Percentiles rank a stretch among this genome's conserved stretches.
Evolutionary conservation across 2,888 invertebrate species (phyloP).

Genomic region (Lampropteryx suffumata): DNA sequence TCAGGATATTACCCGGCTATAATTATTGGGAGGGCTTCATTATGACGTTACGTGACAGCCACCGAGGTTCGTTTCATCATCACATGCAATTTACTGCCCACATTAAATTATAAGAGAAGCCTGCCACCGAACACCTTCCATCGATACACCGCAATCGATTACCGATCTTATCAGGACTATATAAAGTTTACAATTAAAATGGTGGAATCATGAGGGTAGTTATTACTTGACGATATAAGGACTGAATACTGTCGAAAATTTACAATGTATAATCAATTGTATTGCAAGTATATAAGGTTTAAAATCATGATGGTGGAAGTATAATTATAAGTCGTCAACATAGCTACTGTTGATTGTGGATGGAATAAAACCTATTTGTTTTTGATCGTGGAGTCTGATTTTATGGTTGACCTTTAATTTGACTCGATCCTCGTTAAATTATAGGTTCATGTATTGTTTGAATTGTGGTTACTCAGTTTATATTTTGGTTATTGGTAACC

Average conservation of each 20-base stretch:
- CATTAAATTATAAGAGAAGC: conserved; percentile 54
- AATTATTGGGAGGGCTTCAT: conserved; percentile 72
- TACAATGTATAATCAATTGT: background rate
- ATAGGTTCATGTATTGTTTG: too few species aligned
- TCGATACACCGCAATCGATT: conserved; percentile 13
- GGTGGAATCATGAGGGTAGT: conserved; percentile 17
- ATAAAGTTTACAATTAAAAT: conserved; percentile 35
- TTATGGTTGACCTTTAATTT: background rate
- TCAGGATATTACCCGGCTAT: conserved; percentile 59
- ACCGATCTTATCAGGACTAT: conserved; percentile 28
- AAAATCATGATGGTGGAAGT: background rate
- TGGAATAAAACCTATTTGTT: conserved; percentile 42
- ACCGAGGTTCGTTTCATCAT: conserved; percentile 51
- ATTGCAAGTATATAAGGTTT: background rate
- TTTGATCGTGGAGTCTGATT: conserved; percentile 24
- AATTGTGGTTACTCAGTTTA: too few species aligned
- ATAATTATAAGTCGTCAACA: conserved; percentile 5
- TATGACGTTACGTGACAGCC: conserved; percentile 73
- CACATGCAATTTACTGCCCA: conserved; percentile 58
- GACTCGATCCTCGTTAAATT: too few species aligned
- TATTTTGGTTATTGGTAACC: too few species aligned
- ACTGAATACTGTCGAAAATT: conserved; percentile 39
- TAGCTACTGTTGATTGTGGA: conserved; percentile 44
- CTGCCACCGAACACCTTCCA: conserved; percentile 37
- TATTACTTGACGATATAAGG: conserved; percentile 39